phyloP scores from a whole-genome alignment of 1,140 invertebrate species.

The Aphis craccivora region DNA sequence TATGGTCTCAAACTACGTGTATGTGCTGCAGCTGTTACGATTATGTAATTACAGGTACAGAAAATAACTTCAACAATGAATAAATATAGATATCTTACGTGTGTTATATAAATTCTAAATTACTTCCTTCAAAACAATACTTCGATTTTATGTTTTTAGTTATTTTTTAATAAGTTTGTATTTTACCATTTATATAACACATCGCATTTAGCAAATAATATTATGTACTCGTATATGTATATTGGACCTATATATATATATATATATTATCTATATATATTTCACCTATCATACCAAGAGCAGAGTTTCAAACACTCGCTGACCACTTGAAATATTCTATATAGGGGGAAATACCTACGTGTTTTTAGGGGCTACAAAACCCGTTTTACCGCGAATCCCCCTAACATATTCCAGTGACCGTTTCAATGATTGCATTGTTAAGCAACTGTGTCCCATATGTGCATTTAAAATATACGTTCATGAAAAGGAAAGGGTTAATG shows the following conservation, averaged over 20 bases:
- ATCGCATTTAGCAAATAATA: neutral
- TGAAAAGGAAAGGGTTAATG: slow-evolving; percentile 5
- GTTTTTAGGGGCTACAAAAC: slow-evolving; percentile 22
- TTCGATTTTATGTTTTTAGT: neutral
- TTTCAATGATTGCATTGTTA: slow-evolving; percentile 38
- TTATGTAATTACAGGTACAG: neutral
- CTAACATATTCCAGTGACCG: slow-evolving; percentile 18
- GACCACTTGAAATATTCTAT: neutral
- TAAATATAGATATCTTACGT: neutral
- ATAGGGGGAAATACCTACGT: neutral
- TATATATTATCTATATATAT: too few species aligned
- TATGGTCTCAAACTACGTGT: neutral
- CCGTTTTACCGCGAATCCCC: slow-evolving; percentile 25
- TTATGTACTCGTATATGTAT: too few species aligned
- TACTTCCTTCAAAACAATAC: neutral
- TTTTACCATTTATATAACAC: neutral
- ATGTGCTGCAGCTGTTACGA: neutral
- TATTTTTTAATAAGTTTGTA: neutral
- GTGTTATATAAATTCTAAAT: neutral
- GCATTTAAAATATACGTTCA: neutral
- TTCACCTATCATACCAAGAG: neutral
- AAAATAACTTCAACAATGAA: neutral
- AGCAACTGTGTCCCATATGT: neutral
- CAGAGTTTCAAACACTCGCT: neutral
- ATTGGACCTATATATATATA: too few species aligned